A percentile compares a stretch with the other conserved stretches of the same genome.
These are phyloP conservation scores for Rhingia campestris DNA, from an alignment of 2,888 invertebrate genomes.

Conservation along the genomic window DNA sequence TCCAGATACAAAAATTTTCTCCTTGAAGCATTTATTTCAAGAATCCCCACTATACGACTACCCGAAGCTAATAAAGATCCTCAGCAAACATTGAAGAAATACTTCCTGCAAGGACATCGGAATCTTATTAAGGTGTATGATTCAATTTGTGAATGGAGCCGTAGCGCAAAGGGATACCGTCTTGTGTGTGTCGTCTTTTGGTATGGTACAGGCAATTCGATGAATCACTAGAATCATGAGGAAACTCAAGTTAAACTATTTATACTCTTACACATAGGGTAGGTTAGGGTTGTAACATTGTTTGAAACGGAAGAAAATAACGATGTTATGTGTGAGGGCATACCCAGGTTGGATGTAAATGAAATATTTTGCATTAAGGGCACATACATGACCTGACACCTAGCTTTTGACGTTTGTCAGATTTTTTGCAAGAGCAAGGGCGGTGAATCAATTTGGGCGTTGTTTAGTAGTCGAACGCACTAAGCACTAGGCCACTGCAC, in stretches of 20 bases:
- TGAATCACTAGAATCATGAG: constrained; percentile 1
- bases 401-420: too few relatives aligned
- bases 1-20: not conserved
- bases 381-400: too few relatives aligned
- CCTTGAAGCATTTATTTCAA: constrained; percentile 23
- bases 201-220: not conserved
- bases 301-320: too few relatives aligned
- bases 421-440: too few relatives aligned
- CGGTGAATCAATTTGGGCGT: too few relatives aligned
- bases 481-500: too few relatives aligned
- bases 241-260: constrained; percentile 38
- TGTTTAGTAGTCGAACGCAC: too few relatives aligned
- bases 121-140: constrained; percentile 67
- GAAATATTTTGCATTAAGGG: too few relatives aligned
- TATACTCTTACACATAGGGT: too few relatives aligned
- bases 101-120: constrained; percentile 62
- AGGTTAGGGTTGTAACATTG: too few relatives aligned
- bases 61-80: constrained; percentile 57
- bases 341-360: too few relatives aligned
- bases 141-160: constrained; percentile 54
- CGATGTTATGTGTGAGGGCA: too few relatives aligned
- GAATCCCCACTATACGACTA: constrained; percentile 16
- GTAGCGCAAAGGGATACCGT: constrained; percentile 7
- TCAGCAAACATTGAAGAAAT: constrained; percentile 37
- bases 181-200: constrained; percentile 3